Conservation (phyloP, 2,888 invertebrate species). For the Empis livida region DNA sequence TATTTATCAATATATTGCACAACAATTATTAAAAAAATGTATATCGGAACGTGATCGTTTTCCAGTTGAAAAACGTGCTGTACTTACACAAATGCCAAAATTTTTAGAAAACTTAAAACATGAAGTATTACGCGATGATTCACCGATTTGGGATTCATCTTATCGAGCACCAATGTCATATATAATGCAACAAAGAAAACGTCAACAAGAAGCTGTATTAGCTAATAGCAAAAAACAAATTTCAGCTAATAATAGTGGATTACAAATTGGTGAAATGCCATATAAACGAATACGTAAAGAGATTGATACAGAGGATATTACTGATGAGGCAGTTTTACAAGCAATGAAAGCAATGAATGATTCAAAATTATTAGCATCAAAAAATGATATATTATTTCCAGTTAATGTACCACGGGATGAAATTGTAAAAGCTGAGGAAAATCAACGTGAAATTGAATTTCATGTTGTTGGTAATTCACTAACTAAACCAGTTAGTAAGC, state of each 20-base stretch:
- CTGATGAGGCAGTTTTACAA: conserved; percentile 64
- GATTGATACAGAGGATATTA: conserved; percentile 48
- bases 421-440: conserved; percentile 81
- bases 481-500: conserved; percentile 71
- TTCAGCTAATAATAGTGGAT: conserved; percentile 14
- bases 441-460: conserved; percentile 78
- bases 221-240: conserved; percentile 16
- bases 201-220: conserved; percentile 25
- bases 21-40: conserved; percentile 84
- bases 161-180: conserved; percentile 47
- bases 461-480: conserved; percentile 90
- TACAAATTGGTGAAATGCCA: conserved; percentile 22
- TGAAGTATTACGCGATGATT: conserved; percentile 72
- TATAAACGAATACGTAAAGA: conserved; percentile 35
- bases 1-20: conserved; percentile 66
- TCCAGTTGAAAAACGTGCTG: conserved; percentile 67
- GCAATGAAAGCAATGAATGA: conserved; percentile 73
- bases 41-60: conserved; percentile 79
- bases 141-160: conserved; percentile 89
- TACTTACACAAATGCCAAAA: conserved; percentile 82
- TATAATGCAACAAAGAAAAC: conserved; percentile 30
- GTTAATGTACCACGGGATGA: conserved; percentile 82
- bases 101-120: conserved; percentile 79
- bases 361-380: conserved; percentile 55
- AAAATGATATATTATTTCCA: conserved; percentile 48